A percentile compares a stretch with the other conserved stretches of the same genome.
These are phyloP conservation scores for Microtus pennsylvanicus DNA, from an alignment of 2,113 vertebrate genomes.

Conservation along the genomic window DNA sequence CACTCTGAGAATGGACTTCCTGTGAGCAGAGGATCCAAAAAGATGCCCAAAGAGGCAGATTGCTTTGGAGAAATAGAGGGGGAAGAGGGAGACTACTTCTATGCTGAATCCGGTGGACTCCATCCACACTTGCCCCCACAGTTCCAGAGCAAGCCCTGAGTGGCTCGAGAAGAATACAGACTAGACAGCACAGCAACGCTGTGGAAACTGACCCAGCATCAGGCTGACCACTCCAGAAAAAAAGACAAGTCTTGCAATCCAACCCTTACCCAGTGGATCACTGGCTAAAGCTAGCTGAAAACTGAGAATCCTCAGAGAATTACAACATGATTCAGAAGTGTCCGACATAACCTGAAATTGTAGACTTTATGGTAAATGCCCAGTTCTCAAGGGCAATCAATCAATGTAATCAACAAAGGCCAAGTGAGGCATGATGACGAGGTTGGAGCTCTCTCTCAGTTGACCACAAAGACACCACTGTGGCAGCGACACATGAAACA, in stretches of 20 bases:
- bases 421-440: no score
- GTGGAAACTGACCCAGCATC: not conserved
- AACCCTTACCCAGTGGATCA: not conserved
- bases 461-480: not conserved
- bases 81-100: not conserved
- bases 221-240: not conserved
- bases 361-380: not conserved
- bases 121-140: not conserved
- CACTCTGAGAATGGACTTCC: not conserved
- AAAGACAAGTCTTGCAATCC: not conserved
- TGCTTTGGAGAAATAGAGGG: rapidly evolving
- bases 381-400: not conserved
- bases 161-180: rapidly evolving
- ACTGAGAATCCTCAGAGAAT: not conserved
- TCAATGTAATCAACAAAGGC: not conserved
- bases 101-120: not conserved
- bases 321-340: not conserved
- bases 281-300: not conserved
- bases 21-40: not conserved
- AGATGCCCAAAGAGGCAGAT: rapidly evolving
- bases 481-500: not conserved
- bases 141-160: not conserved
- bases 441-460: not conserved
- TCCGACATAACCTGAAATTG: not conserved
- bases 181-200: rapidly evolving